Evolutionary conservation across 1,140 invertebrate genomes (phyloP).

Genomic region (Hypothenemus hampei): DNA sequence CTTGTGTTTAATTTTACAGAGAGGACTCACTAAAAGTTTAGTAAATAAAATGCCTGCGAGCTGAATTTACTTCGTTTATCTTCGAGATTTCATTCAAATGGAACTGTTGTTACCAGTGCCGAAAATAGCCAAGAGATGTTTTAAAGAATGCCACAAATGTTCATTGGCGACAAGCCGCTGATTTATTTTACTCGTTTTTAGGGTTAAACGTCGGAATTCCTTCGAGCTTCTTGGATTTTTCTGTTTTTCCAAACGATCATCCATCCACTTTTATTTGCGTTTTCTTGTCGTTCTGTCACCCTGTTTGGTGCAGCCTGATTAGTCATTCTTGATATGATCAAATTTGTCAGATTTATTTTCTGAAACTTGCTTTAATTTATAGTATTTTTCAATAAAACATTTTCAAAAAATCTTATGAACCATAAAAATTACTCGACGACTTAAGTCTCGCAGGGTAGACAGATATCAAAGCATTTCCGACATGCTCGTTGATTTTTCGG

Average conservation of each 20-base stretch:
- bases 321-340: conserved; percentile 9
- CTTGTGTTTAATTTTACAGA: too few species aligned
- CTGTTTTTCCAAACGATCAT: conserved; percentile 2
- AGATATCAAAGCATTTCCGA: conserved; percentile 21
- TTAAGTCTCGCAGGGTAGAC: conserved; percentile 2
- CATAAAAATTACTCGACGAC: conserved; percentile 5
- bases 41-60: too few species aligned
- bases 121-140: conserved; percentile 6
- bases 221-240: conserved; percentile 11
- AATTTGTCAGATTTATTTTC: conserved; percentile 2
- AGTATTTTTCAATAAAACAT: too few species aligned
- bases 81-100: background rate
- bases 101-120: background rate
- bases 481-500: conserved; percentile 27
- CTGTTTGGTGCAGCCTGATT: conserved; percentile 9
- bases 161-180: conserved; percentile 10
- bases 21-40: too few species aligned
- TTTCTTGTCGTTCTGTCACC: conserved; percentile 8
- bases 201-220: conserved; percentile 14
- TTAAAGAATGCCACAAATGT: conserved; percentile 21
- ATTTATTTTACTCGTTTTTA: conserved; percentile 19
- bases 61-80: background rate
- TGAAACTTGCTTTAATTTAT: too few species aligned
- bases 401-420: background rate
- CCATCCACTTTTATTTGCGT: conserved; percentile 11